Conservation (phyloP, 2,113 vertebrate genomes). For the Glareola pratincola region DNA sequence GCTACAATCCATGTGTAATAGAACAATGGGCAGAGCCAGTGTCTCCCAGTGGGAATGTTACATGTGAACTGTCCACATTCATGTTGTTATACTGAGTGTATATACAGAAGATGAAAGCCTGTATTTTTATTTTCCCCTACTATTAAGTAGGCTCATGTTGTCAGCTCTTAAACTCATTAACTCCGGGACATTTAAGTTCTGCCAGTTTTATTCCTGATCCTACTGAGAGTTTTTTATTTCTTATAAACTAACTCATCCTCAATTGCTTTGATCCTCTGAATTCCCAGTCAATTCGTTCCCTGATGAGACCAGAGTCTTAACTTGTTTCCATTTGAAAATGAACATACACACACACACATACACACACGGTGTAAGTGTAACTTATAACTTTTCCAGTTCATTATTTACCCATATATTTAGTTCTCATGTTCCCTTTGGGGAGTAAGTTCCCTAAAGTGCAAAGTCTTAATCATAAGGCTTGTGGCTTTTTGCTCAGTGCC, state of each 20-base stretch:
- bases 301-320: constrained; percentile 34
- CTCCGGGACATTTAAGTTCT: not conserved
- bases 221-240: constrained; percentile 2
- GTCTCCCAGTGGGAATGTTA: not conserved
- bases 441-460: not conserved
- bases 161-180: constrained; percentile 38
- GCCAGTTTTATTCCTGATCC: not conserved
- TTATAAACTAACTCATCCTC: constrained; percentile 12
- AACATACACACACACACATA: not conserved
- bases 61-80: not conserved
- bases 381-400: constrained; percentile 2
- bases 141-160: not conserved
- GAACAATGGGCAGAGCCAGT: not conserved
- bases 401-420: constrained; percentile 50
- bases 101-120: not conserved
- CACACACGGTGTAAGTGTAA: not conserved
- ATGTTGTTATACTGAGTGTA: not conserved
- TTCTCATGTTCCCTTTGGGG: constrained; percentile 15
- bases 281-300: constrained; percentile 31
- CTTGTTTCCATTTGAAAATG: constrained; percentile 16
- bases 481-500: not conserved
- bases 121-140: not conserved
- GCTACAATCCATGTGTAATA: not conserved
- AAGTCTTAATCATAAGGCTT: constrained; percentile 27
- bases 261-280: constrained; percentile 32